phyloP scores from a whole-genome alignment of 1,140 invertebrate species.

The Caenorhabditis brenneri region DNA sequence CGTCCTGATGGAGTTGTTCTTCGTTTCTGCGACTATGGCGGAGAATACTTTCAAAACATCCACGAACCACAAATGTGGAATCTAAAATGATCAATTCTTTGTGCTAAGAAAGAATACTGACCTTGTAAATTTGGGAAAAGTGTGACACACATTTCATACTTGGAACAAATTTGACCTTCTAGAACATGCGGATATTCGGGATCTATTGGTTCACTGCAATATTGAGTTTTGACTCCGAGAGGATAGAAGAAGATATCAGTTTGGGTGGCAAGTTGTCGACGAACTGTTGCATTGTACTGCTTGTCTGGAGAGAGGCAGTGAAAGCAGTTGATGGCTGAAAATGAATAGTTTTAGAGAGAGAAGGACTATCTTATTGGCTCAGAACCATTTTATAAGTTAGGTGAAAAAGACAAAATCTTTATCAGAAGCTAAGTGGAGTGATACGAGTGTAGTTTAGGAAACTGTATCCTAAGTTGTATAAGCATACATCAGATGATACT shows the following conservation, averaged over 20 bases:
- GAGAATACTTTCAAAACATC: conserved; percentile 42
- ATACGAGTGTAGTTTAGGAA: no score
- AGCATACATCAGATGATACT: no score
- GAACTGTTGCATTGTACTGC: conserved; percentile 16
- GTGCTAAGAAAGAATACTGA: not conserved
- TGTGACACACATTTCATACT: conserved; percentile 32
- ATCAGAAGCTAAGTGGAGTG: no score
- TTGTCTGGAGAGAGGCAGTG: conserved; percentile 32
- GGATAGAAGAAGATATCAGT: conserved; percentile 39
- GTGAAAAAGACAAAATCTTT: no score
- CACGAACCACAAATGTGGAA: conserved; percentile 45
- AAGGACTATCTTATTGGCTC: no score
- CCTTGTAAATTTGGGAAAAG: conserved; percentile 34
- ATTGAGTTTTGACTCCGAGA: not conserved
- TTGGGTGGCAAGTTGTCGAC: conserved; percentile 40
- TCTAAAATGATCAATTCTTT: not conserved
- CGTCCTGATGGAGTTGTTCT: conserved; percentile 34
- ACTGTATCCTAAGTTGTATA: no score
- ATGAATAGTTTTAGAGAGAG: not conserved
- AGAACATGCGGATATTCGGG: conserved; percentile 19
- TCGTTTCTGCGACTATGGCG: conserved; percentile 27
- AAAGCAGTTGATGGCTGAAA: conserved; percentile 15
- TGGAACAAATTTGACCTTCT: conserved; percentile 46
- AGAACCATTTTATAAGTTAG: no score
- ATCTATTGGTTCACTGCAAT: conserved; percentile 36